Evolutionary conservation across 2,113 vertebrate species (phyloP).

Genomic region (Orientallactaga bullata): DNA sequence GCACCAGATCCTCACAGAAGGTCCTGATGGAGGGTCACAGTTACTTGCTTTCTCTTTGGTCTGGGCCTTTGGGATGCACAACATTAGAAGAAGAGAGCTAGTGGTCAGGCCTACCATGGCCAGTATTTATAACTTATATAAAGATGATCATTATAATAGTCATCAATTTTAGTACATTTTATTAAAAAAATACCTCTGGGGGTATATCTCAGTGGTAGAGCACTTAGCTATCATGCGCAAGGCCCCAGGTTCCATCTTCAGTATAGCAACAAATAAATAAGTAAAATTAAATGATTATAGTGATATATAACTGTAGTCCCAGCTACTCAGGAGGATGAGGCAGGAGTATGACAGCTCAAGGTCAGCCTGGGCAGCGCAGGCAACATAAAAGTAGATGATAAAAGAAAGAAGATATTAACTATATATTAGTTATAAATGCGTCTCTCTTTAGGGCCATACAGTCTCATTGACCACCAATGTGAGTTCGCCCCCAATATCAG

Average conservation of each 20-base stretch:
- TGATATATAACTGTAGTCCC: neutral
- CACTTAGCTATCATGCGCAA: neutral
- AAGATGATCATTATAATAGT: neutral
- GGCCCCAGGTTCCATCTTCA: neutral
- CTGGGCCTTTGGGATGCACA: neutral
- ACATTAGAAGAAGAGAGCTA: neutral
- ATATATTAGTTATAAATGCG: slow-evolving; percentile 16
- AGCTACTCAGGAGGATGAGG: neutral
- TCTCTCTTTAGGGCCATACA: neutral
- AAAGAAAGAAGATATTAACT: neutral
- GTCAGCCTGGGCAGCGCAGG: neutral
- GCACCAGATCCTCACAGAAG: neutral
- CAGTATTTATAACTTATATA: neutral
- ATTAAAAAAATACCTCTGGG: neutral
- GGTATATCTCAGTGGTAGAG: neutral
- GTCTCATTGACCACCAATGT: neutral
- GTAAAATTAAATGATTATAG: neutral
- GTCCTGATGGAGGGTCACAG: neutral
- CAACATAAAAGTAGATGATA: neutral
- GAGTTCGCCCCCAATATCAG: neutral
- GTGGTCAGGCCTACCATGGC: neutral
- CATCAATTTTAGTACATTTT: neutral
- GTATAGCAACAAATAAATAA: neutral
- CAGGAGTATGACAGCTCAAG: neutral
- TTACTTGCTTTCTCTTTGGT: neutral